Evolutionary conservation across 1,140 invertebrate genomes (phyloP).

Genomic region (roundworm (Caenorhabditis elegans)): WBcel235 BX284604.4:9923501-9924000

Average conservation of each 20-base stretch:
- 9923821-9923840: too few species aligned
- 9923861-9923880: too few species aligned
- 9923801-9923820: too few species aligned
- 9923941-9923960: too few species aligned
- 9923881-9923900: too few species aligned
- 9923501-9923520: constrained; percentile 15
- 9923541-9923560: neutral
- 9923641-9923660: neutral
- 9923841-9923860: too few species aligned
- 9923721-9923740: neutral
- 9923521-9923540: neutral
- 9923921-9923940: too few species aligned
- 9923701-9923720: neutral
- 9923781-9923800: too few species aligned
- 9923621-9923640: neutral
- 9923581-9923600: constrained; percentile 12
- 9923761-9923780: neutral
- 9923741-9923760: neutral
- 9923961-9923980: too few species aligned
- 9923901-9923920: too few species aligned
- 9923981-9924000: too few species aligned
- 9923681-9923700: neutral
- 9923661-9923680: too few species aligned
- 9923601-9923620: neutral
- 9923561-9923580: neutral